These are phyloP conservation scores for Drosophila recens DNA, from an alignment of 2,888 invertebrate species.

Conservation along the genomic window DNA sequence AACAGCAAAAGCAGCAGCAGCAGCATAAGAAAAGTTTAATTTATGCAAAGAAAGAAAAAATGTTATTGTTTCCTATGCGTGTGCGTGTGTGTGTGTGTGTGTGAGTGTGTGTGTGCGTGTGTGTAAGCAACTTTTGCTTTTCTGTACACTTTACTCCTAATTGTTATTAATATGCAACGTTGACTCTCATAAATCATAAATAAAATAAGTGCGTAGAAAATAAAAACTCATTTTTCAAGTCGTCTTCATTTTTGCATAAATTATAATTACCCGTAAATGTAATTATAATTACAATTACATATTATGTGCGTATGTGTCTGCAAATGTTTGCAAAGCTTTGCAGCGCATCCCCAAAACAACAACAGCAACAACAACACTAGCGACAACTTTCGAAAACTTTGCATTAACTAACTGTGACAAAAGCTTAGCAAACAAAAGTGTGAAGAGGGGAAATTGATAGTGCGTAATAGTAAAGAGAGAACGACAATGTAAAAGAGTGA, in stretches of 20 bases:
- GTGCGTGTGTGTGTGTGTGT: slow-evolving; percentile 10
- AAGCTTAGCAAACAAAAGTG: neutral
- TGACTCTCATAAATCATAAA: slow-evolving; percentile 71
- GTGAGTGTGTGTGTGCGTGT: slow-evolving; percentile 31
- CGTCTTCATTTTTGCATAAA: slow-evolving; percentile 62
- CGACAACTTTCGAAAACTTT: slow-evolving; percentile 50
- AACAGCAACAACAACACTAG: slow-evolving; percentile 17
- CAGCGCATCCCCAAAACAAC: slow-evolving; percentile 12
- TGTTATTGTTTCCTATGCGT: slow-evolving; percentile 32
- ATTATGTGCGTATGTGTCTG: slow-evolving; percentile 31
- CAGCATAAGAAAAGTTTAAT: slow-evolving; percentile 64
- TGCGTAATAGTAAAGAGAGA: neutral
- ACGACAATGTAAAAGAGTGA: slow-evolving; percentile 3
- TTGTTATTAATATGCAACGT: slow-evolving; percentile 78
- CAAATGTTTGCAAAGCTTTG: slow-evolving; percentile 63
- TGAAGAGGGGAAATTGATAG: neutral
- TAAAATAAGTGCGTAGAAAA: slow-evolving; percentile 69
- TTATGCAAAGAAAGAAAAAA: slow-evolving; percentile 70
- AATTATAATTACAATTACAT: slow-evolving; percentile 49
- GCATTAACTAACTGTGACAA: slow-evolving; percentile 46
- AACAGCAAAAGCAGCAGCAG: slow-evolving; percentile 13
- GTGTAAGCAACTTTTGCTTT: slow-evolving; percentile 69
- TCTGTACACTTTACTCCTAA: slow-evolving; percentile 59
- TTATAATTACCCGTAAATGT: slow-evolving; percentile 45
- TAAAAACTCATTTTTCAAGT: slow-evolving; percentile 32